A percentile compares a stretch with the other conserved stretches of the same genome.
Conservation (phyloP, 2,888 invertebrate genomes). For the Stenurella melanura region DNA sequence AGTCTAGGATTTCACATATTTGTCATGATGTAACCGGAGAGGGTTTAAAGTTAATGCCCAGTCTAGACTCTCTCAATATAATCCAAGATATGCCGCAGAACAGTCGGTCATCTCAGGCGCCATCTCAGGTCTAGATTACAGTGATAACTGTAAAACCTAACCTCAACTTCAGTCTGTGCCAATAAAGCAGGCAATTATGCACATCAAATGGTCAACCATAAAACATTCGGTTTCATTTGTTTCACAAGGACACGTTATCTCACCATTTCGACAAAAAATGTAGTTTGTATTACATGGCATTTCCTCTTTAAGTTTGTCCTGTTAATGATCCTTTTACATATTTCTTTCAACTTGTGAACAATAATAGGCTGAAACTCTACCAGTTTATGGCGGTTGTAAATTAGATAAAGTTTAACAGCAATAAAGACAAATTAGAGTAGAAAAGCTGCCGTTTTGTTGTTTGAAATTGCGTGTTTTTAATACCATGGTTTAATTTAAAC, state of each 20-base stretch:
- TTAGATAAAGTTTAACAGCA: neutral
- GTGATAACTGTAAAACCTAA: conserved; percentile 52
- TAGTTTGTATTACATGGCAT: conserved; percentile 36
- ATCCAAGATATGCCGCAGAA: conserved; percentile 57
- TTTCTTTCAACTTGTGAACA: neutral
- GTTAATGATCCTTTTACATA: neutral
- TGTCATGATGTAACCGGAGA: conserved; percentile 48
- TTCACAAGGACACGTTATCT: conserved; percentile 22
- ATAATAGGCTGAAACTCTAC: neutral
- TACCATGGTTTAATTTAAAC: no score
- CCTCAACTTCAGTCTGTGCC: conserved; percentile 41
- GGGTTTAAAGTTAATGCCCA: conserved; percentile 49
- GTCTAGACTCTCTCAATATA: conserved; percentile 61
- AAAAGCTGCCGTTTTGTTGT: neutral
- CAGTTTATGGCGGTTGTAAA: neutral
- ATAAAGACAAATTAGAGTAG: neutral
- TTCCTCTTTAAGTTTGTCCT: conserved; percentile 19
- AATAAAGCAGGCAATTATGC: conserved; percentile 41
- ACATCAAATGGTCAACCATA: conserved; percentile 31
- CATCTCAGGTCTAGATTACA: conserved; percentile 57
- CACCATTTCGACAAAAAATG: conserved; percentile 33
- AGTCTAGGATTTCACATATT: conserved; percentile 39
- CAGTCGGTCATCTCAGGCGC: conserved; percentile 59
- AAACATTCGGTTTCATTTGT: conserved; percentile 43
- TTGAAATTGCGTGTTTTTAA: neutral